Evolutionary conservation across 2,888 invertebrate genomes (phyloP).

Genomic region (Rhagonycha lutea): DNA sequence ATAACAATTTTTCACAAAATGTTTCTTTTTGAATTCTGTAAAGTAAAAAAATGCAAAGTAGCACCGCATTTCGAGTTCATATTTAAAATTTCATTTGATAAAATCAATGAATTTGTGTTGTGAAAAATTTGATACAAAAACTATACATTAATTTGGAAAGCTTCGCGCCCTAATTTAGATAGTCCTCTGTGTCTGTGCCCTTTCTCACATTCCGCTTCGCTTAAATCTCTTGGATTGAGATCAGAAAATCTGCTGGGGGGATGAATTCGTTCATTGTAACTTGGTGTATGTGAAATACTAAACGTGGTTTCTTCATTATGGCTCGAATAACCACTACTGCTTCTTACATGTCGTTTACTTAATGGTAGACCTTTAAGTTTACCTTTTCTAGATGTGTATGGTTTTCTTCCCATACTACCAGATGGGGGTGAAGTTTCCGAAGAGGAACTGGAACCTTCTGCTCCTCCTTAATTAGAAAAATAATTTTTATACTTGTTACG

Average conservation of each 20-base stretch:
- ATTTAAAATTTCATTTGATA: background rate
- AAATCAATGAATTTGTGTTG: slow-evolving; percentile 1
- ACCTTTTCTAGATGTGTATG: slow-evolving; percentile 67
- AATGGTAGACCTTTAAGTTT: slow-evolving; percentile 63
- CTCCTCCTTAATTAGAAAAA: slow-evolving; percentile 61
- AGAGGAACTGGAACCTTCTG: slow-evolving; percentile 78
- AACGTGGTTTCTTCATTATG: slow-evolving; percentile 86
- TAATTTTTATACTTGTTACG: background rate
- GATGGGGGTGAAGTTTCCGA: slow-evolving; percentile 74
- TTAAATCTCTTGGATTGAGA: slow-evolving; percentile 56
- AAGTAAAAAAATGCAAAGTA: slow-evolving; percentile 1
- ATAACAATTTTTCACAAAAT: slow-evolving; percentile 21
- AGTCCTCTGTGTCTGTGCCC: slow-evolving; percentile 52
- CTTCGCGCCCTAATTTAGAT: slow-evolving; percentile 62
- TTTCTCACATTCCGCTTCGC: slow-evolving; percentile 56
- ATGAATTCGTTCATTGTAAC: slow-evolving; percentile 82
- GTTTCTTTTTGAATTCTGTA: background rate
- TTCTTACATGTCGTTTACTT: slow-evolving; percentile 74
- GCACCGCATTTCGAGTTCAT: background rate
- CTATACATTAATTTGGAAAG: slow-evolving; percentile 81
- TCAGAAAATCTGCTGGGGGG: slow-evolving; percentile 88
- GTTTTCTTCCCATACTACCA: slow-evolving; percentile 63
- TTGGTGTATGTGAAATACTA: slow-evolving; percentile 79
- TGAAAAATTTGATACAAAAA: slow-evolving; percentile 4
- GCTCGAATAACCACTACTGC: slow-evolving; percentile 80